Evolutionary conservation across 92 coral and sea anemone genomes (phyloP), one percentile per base, ranked within the genome.

Genomic region (Porites divaricata): DNA sequence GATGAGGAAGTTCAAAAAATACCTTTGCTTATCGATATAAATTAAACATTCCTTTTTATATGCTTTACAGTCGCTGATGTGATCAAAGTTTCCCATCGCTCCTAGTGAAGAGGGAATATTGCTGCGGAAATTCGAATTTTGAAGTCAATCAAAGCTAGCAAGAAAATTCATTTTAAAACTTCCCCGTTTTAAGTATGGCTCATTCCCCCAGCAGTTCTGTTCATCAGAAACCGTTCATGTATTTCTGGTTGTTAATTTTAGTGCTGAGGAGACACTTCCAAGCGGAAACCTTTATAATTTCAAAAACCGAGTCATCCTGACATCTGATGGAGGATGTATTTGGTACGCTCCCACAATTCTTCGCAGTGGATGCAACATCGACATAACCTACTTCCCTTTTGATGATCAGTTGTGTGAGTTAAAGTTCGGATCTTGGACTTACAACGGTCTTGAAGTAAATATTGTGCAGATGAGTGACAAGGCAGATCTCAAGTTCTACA

Each of bases 401-500:
- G 92, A 88, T 25, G 92, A 88, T 69, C 92, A 88, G 28, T 8
- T 48, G 68, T 88, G 92, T 79, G 74, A 75, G 52, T 67, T 88
- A 52, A 88, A 88, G 85, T 88, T 88, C 81, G 92, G 92, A 3
- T 81, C 89, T 23, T 88, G 92, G 92, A 88, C 92, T 2, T 84
- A 88, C 49, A 78, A 84, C 74, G 85, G 82, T 9, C 56, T 83
- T 10, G 90, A 83, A 35, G 82, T 88, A 21, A 83, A 88, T 76
- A 79, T 88, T 9, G 90, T 89, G 17, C 93, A 92, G 50, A 94
- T 90, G 98, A 35, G 74, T 26, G 91, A 92, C 75, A 77, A 86
- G 48, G 95, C 95, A 10, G 98, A 94, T 25, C 94, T 94, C 63
- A 19, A 41, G 16, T 70, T 72, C 58, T 94, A 94, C 82, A 94